phyloP scores from a whole-genome alignment of 2,888 invertebrate species.

The Meta bourneti region DNA sequence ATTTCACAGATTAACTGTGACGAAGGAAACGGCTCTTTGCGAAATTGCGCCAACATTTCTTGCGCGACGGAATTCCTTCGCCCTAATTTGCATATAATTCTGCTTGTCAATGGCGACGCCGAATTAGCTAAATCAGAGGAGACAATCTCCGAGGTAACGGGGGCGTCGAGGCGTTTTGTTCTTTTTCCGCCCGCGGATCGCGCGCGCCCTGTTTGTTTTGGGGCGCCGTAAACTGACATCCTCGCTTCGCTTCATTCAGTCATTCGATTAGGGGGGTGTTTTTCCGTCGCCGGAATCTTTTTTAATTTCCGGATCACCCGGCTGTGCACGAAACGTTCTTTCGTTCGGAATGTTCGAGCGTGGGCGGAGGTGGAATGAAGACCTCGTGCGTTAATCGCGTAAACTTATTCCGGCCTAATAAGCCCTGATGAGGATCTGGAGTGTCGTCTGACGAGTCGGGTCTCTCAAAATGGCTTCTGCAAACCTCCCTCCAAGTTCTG shows the following conservation, averaged over 20 bases:
- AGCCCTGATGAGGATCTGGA: not conserved
- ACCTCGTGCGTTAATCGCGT: not conserved
- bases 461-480: too few relatives aligned
- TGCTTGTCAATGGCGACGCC: slow-evolving; percentile 29
- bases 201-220: slow-evolving; percentile 53
- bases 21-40: slow-evolving; percentile 42
- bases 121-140: slow-evolving; percentile 62
- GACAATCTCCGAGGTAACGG: slow-evolving; percentile 38
- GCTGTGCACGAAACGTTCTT: too few relatives aligned
- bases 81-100: slow-evolving; percentile 69
- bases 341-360: not conserved
- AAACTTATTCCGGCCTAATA: not conserved
- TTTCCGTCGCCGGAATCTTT: slow-evolving; percentile 24
- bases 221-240: slow-evolving; percentile 53
- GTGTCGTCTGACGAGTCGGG: not conserved
- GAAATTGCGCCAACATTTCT: slow-evolving; percentile 54
- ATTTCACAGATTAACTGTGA: slow-evolving; percentile 67
- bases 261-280: slow-evolving; percentile 60
- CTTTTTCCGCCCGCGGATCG: slow-evolving; percentile 5
- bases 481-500: too few relatives aligned
- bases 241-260: slow-evolving; percentile 47
- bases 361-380: not conserved
- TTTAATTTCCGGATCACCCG: slow-evolving; percentile 22
- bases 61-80: slow-evolving; percentile 27
- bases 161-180: slow-evolving; percentile 12